A percentile compares a stretch with the other conserved stretches of the same genome.
Evolutionary conservation across 1,140 invertebrate genomes (phyloP).

Genomic region (Adelges cooleyi): DNA sequence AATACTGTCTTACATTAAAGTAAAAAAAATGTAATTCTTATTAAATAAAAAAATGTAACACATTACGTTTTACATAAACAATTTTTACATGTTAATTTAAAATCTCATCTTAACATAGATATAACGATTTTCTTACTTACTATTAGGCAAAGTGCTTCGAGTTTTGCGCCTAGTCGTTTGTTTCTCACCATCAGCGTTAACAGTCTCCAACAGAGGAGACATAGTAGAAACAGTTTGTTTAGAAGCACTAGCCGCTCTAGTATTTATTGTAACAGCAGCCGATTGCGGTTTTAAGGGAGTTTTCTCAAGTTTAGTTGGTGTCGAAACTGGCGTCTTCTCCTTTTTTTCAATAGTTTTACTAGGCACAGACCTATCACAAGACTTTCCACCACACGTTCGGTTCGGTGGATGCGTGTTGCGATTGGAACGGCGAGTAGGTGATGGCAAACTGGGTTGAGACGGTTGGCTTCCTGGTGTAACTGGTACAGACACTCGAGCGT

Average conservation of each 20-base stretch:
- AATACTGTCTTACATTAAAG: not conserved
- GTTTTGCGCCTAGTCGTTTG: constrained; percentile 17
- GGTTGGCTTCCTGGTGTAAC: not conserved
- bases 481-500: constrained; percentile 13
- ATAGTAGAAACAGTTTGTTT: constrained; percentile 5
- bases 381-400: constrained; percentile 11
- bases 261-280: constrained; percentile 16
- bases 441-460: constrained; percentile 23
- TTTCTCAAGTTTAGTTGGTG: constrained; percentile 25
- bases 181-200: constrained; percentile 9
- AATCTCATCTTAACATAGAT: too few species aligned
- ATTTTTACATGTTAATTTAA: too few species aligned
- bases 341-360: constrained; percentile 27
- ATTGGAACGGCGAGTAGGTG: constrained; percentile 21
- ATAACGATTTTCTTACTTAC: constrained; percentile 29
- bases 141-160: constrained; percentile 19
- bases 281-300: constrained; percentile 11
- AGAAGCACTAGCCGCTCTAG: constrained; percentile 21
- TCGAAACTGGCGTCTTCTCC: not conserved
- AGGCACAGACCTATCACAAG: constrained; percentile 18
- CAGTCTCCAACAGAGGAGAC: not conserved
- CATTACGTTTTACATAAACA: too few species aligned
- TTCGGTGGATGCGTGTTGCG: constrained; percentile 24
- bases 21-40: too few species aligned
- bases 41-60: too few species aligned